Percentiles rank a stretch among this genome's conserved stretches.
These are phyloP conservation scores for Dinoponera quadriceps DNA, from an alignment of 1,140 invertebrate genomes.

Conservation along the genomic window DNA sequence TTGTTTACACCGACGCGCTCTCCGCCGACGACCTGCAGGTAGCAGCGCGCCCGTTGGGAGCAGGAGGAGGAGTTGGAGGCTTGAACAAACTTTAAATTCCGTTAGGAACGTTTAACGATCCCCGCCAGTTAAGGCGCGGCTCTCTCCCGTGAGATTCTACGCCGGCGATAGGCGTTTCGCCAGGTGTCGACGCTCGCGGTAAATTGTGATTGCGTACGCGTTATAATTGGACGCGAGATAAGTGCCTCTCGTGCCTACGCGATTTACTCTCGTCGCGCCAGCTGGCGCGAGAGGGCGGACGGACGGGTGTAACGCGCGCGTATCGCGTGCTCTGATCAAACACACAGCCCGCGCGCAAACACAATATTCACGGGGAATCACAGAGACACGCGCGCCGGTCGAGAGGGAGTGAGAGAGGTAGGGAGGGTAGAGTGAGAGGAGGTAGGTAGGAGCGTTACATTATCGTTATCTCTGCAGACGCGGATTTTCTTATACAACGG, in stretches of 20 bases:
- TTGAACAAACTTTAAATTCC: slow-evolving; percentile 50
- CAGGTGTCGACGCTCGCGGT: slow-evolving; percentile 25
- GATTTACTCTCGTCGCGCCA: slow-evolving; percentile 25
- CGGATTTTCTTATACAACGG: slow-evolving; percentile 51
- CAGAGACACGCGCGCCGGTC: neutral
- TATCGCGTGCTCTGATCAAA: slow-evolving; percentile 48
- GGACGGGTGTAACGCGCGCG: slow-evolving; percentile 21
- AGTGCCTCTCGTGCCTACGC: slow-evolving; percentile 31
- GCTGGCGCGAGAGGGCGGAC: neutral
- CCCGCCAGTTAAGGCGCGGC: slow-evolving; percentile 8
- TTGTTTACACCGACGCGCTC: slow-evolving; percentile 46
- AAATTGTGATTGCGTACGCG: slow-evolving; percentile 46
- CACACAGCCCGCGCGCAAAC: slow-evolving; percentile 25
- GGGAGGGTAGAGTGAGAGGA: no score
- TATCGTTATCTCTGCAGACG: slow-evolving; percentile 27
- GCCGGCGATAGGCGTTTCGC: neutral
- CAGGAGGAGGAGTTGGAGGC: neutral
- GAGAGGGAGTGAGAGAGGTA: no score
- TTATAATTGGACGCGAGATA: slow-evolving; percentile 24
- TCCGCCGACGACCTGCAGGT: neutral
- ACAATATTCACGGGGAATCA: slow-evolving; percentile 40
- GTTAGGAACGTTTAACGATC: slow-evolving; percentile 53
- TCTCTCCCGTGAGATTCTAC: slow-evolving; percentile 12
- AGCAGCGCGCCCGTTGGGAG: neutral
- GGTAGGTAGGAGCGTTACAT: slow-evolving; percentile 25